Conservation (phyloP, 2,113 vertebrate genomes). For the Leptodactylus fuscus region DNA sequence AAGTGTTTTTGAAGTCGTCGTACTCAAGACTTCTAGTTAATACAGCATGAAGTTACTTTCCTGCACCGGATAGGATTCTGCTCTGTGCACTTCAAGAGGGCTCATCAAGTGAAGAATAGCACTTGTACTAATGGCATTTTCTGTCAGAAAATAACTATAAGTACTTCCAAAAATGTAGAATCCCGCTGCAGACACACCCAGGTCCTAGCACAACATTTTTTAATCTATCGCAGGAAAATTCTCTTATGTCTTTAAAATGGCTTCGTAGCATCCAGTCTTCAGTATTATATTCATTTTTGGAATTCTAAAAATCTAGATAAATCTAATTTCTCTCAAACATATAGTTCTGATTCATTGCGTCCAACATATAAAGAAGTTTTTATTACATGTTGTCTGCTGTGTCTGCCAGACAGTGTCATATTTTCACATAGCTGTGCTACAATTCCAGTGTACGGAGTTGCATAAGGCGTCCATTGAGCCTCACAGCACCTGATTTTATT, state of each 20-base stretch:
- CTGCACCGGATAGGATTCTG: not conserved
- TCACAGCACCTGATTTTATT: no score
- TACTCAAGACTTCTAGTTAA: not conserved
- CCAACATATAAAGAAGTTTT: no score
- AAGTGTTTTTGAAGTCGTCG: constrained; percentile 10
- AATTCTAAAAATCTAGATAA: not conserved
- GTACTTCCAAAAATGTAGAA: constrained; percentile 40
- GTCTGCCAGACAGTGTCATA: no score
- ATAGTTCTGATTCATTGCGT: no score
- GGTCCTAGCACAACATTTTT: not conserved
- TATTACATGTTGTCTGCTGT: no score
- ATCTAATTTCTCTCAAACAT: no score
- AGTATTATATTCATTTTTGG: no score
- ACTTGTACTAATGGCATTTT: constrained; percentile 17
- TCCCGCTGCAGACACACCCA: constrained; percentile 28
- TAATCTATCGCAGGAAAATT: not conserved
- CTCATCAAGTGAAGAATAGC: not conserved
- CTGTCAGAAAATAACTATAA: constrained; percentile 13
- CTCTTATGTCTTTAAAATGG: no score
- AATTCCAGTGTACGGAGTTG: no score
- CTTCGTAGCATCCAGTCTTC: no score
- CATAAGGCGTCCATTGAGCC: no score
- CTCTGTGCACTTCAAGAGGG: not conserved
- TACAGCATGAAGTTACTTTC: constrained; percentile 3
- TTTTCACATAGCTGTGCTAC: no score